These are phyloP conservation scores for Drosophila mercatorum DNA, from an alignment of 2,888 invertebrate species.

Conservation along the genomic window DNA sequence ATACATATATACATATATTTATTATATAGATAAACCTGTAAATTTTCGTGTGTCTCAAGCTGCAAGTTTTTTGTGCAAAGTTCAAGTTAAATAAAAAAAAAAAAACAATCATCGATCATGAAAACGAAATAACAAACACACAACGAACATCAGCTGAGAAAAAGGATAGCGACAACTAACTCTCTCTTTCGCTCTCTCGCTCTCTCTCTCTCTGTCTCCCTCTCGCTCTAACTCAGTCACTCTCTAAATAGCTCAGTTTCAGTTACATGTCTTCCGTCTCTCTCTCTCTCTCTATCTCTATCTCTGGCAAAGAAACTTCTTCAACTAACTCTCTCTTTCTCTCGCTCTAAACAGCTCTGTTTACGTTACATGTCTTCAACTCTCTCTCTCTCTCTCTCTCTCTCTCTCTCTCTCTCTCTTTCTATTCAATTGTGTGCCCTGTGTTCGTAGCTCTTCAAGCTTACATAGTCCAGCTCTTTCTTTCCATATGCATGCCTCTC, in stretches of 20 bases:
- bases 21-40: constrained; percentile 26
- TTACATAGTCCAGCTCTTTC: too few species aligned
- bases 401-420: background rate
- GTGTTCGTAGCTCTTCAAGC: too few species aligned
- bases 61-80: constrained; percentile 24
- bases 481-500: too few species aligned
- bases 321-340: background rate
- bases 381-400: too few species aligned
- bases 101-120: constrained; percentile 3
- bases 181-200: background rate
- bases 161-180: constrained; percentile 2
- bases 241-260: background rate
- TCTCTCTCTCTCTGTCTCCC: background rate
- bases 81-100: background rate
- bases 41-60: constrained; percentile 27
- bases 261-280: background rate
- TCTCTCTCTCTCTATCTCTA: constrained; percentile 2
- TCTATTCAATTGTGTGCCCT: background rate
- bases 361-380: too few species aligned
- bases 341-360: too few species aligned
- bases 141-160: constrained; percentile 5
- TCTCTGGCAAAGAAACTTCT: background rate
- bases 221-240: background rate
- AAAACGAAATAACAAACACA: background rate
- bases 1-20: constrained; percentile 32